Evolutionary conservation across 2,113 vertebrate species (phyloP).

Genomic region (Cebidichthys violaceus): DNA sequence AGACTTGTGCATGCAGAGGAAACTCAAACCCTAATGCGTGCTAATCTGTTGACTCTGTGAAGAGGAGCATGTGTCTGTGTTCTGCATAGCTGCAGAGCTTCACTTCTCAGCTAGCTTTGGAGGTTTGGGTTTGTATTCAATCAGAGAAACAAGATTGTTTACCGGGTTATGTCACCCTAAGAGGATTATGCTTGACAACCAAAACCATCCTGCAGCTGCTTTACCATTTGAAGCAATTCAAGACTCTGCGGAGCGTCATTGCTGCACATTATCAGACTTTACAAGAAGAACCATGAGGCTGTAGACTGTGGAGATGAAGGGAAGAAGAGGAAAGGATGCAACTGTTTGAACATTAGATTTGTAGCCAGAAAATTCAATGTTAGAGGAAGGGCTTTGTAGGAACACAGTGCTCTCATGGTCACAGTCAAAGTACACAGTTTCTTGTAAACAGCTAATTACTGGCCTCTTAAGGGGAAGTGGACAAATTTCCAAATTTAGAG

Average conservation of each 20-base stretch:
- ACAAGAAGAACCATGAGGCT: neutral
- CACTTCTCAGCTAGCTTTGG: neutral
- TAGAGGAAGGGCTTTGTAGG: neutral
- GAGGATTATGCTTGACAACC: slow-evolving; percentile 3
- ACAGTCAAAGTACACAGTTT: neutral
- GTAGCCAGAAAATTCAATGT: neutral
- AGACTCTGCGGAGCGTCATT: neutral
- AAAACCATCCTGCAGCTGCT: neutral
- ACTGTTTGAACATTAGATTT: neutral
- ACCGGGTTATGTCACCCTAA: slow-evolving; percentile 6
- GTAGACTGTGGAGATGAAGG: neutral
- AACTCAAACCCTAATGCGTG: slow-evolving; percentile 16
- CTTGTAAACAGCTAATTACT: neutral
- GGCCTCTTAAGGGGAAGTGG: neutral
- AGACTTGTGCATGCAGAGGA: slow-evolving; percentile 1
- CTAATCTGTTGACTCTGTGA: slow-evolving; percentile 41
- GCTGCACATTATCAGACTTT: neutral
- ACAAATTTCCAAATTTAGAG: neutral
- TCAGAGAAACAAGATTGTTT: neutral
- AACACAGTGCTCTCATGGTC: neutral
- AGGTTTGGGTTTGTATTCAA: neutral
- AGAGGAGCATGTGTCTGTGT: slow-evolving; percentile 12
- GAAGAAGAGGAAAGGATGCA: neutral
- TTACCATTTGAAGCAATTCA: neutral
- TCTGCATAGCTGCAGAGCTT: neutral